Conservation (phyloP, 2,113 vertebrate species). For the Paramormyrops kingsleyae region DNA sequence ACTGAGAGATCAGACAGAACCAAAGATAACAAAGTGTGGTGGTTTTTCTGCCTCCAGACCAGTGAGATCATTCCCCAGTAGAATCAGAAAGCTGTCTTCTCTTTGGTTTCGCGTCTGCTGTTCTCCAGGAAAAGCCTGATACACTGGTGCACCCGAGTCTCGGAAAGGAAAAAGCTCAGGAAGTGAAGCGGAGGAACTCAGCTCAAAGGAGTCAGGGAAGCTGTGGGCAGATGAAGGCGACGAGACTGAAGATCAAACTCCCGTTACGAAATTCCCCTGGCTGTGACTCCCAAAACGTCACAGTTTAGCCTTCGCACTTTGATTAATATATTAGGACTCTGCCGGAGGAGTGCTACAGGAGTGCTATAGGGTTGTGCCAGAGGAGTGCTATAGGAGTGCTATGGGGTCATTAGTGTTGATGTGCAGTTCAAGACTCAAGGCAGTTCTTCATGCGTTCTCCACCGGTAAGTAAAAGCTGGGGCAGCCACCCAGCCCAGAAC, state of each 20-base stretch:
- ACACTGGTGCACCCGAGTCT: not conserved
- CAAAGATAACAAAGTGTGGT: not conserved
- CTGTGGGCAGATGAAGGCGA: not conserved
- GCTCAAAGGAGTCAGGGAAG: not conserved
- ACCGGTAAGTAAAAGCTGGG: not conserved
- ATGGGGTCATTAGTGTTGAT: not conserved
- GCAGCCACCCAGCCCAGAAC: not conserved
- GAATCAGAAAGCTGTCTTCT: not conserved
- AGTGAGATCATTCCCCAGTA: not conserved
- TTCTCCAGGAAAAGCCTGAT: not conserved
- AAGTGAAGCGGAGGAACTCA: not conserved
- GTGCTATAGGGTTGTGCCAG: too few relatives aligned
- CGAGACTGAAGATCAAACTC: not conserved
- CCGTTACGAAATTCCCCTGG: not conserved
- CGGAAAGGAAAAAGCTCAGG: not conserved
- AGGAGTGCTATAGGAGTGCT: too few relatives aligned
- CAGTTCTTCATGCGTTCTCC: not conserved
- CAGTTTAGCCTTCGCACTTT: not conserved
- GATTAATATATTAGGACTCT: not conserved
- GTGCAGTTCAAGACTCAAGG: not conserved
- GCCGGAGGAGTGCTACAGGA: not conserved
- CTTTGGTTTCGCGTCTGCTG: not conserved
- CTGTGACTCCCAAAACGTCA: not conserved
- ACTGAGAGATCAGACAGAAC: not conserved
- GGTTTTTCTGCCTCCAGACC: not conserved